Percentiles rank a stretch among this genome's conserved stretches.
These are phyloP conservation scores for Melanotaenia trifasciata DNA, from an alignment of 2,797 vertebrate genomes.

Conservation along the genomic window DNA sequence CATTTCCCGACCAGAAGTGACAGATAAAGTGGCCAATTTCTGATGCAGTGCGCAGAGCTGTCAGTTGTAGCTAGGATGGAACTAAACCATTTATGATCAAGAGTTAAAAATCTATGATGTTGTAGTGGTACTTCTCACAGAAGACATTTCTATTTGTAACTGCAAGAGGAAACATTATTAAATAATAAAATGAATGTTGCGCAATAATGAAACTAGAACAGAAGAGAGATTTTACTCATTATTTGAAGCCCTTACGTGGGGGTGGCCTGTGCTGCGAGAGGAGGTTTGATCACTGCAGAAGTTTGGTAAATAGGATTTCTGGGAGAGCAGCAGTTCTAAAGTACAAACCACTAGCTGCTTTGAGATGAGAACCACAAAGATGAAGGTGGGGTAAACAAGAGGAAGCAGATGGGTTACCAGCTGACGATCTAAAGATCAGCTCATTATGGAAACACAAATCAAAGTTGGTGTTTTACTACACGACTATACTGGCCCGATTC, in stretches of 20 bases:
- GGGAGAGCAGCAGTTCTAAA: not conserved
- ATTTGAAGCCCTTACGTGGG: not conserved
- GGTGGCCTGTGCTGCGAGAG: not conserved
- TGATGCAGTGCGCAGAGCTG: not conserved
- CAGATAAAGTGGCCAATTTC: not conserved
- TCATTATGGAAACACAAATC: not conserved
- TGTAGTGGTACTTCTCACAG: not conserved
- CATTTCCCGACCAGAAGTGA: not conserved
- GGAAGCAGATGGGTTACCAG: not conserved
- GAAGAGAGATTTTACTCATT: not conserved
- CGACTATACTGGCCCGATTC: not conserved
- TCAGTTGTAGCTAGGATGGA: not conserved
- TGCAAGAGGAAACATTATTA: not conserved
- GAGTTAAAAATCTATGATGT: not conserved
- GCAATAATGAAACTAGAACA: not conserved
- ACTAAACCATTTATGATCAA: conserved; percentile 13
- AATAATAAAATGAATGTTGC: not conserved
- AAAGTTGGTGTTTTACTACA: not conserved
- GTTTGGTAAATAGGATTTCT: not conserved
- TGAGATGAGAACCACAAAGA: not conserved
- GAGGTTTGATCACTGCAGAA: not conserved
- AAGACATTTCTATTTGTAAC: not conserved
- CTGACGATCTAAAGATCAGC: not conserved
- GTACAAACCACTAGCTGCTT: not conserved
- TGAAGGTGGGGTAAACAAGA: conserved; percentile 11